These are phyloP conservation scores for Dermolepida albohirtum DNA, from an alignment of 2,888 invertebrate species.

Conservation along the genomic window DNA sequence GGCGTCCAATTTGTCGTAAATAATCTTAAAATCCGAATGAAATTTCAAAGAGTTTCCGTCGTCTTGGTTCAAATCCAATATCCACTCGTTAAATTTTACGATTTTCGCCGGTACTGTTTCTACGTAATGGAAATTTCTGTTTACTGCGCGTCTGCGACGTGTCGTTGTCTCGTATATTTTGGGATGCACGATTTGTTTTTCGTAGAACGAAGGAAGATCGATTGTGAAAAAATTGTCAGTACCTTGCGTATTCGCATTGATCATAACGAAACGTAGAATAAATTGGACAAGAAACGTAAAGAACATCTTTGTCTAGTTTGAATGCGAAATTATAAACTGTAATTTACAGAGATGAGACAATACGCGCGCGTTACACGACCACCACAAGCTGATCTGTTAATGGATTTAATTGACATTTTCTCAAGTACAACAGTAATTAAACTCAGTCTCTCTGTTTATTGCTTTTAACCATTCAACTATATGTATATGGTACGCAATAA, in stretches of 20 bases:
- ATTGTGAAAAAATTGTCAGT: too few relatives aligned
- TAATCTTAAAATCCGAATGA: slow-evolving; percentile 55
- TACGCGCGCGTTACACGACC: too few relatives aligned
- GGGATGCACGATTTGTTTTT: slow-evolving; percentile 51
- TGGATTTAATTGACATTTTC: slow-evolving; percentile 25
- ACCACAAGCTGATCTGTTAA: slow-evolving; percentile 7
- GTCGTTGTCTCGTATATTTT: slow-evolving; percentile 48
- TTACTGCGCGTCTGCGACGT: slow-evolving; percentile 50
- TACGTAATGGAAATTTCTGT: slow-evolving; percentile 51
- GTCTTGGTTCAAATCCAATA: slow-evolving; percentile 54
- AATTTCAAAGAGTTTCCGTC: slow-evolving; percentile 46
- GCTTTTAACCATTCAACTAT: too few relatives aligned
- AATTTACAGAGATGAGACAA: too few relatives aligned
- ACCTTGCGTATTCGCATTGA: not conserved
- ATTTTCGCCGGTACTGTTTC: slow-evolving; percentile 52
- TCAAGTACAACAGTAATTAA: slow-evolving; percentile 2
- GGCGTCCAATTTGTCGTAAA: slow-evolving; percentile 38
- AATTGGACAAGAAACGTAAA: not conserved
- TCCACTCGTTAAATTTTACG: slow-evolving; percentile 56
- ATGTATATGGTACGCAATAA: too few relatives aligned
- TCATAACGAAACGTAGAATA: slow-evolving; percentile 5
- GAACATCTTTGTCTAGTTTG: not conserved
- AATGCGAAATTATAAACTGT: not conserved
- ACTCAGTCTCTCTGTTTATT: too few relatives aligned
- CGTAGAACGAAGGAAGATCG: not conserved